Base-by-base conservation (phyloP, 2,797 vertebrate species). In the Leptoclinus maculatus region DNA sequence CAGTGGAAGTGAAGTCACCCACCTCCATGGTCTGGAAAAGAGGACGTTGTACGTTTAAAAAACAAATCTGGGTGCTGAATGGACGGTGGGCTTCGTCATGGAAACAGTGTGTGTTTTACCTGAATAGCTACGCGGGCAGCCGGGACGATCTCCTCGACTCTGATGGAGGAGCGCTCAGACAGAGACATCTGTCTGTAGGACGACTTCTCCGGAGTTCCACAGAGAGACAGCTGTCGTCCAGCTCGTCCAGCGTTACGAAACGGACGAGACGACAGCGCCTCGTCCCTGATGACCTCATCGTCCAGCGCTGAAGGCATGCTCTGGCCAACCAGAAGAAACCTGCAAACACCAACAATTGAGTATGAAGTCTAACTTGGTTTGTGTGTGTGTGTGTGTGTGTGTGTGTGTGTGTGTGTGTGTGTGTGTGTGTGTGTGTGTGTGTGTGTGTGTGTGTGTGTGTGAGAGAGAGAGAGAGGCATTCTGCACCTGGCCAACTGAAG, bases 61-160 rank as follows among this genome's bases (percentile, higher is more conserved):
- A 32, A 12, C 60, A 56, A 69, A 1, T 51, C 1, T 25, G 21
- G 14, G 13, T 36, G 7, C 38, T 21, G n/a, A 54, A 6, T 32
- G 3, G 27, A 65, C 0, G 4, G 21, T 17, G 14, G 32, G 17
- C 23, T 13, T 57, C 5, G 7, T 64, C 8, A n/a, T 38, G 41
- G 36, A 32, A 76, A 66, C 39, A 43, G 45, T 47, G 19, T 5
- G 54, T 13, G 16, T 68, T 49, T 65, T 87, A 99, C 98, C 90
- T 99, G 98, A 88, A 99, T 99, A 69, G 98, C 98, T 1, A 99
- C 98, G 66, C 98, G 96, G 19, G 98, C 98, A 19, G 98, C 98
- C 23, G 98, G 98, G 81, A 99, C 97, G 82, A 99, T 99, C 88
- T 99, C 98, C 87, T 99, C 98, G 0, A 99, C 98, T 69, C 98